Percentiles rank a stretch among this genome's conserved stretches.
Evolutionary conservation across 2,797 vertebrate species (phyloP).

Genomic region (Chaetodon trifasciatus): DNA sequence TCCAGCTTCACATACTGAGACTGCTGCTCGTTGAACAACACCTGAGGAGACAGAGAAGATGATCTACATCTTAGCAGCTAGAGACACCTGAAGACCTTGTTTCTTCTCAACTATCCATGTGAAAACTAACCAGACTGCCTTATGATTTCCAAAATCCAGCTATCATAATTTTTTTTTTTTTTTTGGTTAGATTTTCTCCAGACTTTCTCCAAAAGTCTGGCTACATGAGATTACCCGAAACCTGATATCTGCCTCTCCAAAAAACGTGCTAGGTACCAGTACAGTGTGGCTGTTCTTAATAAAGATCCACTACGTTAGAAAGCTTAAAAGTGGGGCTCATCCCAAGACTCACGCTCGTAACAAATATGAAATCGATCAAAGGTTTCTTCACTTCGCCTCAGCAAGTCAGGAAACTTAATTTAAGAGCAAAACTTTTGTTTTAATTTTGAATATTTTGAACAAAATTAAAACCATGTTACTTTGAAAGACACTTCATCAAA

Average conservation of each 20-base stretch:
- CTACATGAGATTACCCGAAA: slow-evolving; percentile 48
- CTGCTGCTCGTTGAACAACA: slow-evolving; percentile 92
- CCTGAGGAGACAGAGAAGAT: slow-evolving; percentile 75
- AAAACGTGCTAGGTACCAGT: slow-evolving; percentile 37
- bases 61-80: background rate
- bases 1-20: slow-evolving; percentile 94
- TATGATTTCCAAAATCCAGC: slow-evolving; percentile 12
- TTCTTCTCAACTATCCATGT: background rate
- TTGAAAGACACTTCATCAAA: too few species aligned
- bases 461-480: background rate
- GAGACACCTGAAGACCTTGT: background rate
- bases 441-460: background rate
- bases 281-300: slow-evolving; percentile 7
- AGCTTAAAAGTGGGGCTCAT: background rate
- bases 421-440: background rate
- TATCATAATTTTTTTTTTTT: slow-evolving; percentile 10
- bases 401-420: background rate
- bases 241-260: slow-evolving; percentile 49
- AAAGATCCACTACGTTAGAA: background rate
- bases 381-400: background rate
- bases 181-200: slow-evolving; percentile 57
- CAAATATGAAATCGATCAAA: background rate
- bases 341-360: background rate
- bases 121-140: slow-evolving; percentile 32
- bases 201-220: slow-evolving; percentile 60